Evolutionary conservation across 30 jellyfish, hydroid and myxozoan species (phyloP).

Genomic region (Turritopsis rubra): DNA sequence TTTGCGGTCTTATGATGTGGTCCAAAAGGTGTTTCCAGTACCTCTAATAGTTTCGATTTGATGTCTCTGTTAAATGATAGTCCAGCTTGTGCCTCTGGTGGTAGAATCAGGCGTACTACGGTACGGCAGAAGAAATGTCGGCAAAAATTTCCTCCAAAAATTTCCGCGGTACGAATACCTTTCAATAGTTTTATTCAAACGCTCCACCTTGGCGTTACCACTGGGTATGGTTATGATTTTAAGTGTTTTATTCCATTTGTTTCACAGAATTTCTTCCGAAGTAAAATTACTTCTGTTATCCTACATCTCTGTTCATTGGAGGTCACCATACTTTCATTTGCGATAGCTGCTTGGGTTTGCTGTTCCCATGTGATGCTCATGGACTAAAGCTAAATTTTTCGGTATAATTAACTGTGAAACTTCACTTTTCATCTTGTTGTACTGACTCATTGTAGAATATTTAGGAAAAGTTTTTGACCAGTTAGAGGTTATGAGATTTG

Average conservation of each 20-base stretch:
- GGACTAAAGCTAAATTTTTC: constrained; percentile 40
- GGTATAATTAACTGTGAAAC: constrained; percentile 26
- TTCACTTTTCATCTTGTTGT: constrained; percentile 28
- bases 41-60: constrained; percentile 8
- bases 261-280: neutral
- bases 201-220: neutral
- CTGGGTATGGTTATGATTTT: neutral
- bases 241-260: neutral
- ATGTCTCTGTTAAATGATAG: constrained; percentile 1
- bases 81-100: constrained; percentile 34
- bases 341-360: constrained; percentile 30
- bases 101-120: constrained; percentile 28
- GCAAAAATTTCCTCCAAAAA: neutral
- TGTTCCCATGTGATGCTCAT: constrained; percentile 50
- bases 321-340: constrained; percentile 65
- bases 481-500: constrained; percentile 16
- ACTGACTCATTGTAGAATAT: neutral
- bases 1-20: neutral
- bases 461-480: neutral
- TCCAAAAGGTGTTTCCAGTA: neutral
- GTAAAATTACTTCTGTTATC: neutral
- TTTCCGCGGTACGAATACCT: neutral
- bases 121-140: neutral
- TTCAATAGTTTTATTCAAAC: neutral
- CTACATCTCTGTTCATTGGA: constrained; percentile 37